These are phyloP conservation scores for Scomber japonicus DNA, from an alignment of 2,113 vertebrate genomes.

Conservation along the genomic window DNA sequence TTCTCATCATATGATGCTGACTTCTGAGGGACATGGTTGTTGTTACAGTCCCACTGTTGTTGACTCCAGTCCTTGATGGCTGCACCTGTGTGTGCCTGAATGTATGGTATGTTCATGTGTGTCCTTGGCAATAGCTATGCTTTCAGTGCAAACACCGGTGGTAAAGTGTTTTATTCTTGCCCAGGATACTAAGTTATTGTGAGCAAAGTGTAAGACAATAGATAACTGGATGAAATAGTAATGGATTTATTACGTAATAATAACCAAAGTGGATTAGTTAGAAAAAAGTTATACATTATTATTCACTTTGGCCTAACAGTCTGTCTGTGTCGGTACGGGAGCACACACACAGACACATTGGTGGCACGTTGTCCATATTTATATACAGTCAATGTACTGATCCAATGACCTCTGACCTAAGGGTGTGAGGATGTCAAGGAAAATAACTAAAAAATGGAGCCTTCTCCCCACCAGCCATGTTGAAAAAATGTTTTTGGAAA, in stretches of 20 bases:
- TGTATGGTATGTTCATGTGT: not conserved
- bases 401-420: too few species aligned
- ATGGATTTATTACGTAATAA: too few species aligned
- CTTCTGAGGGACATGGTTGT: slow-evolving; percentile 24
- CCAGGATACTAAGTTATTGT: not conserved
- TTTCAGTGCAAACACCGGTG: not conserved
- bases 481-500: too few species aligned
- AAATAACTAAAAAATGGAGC: too few species aligned
- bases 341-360: too few species aligned
- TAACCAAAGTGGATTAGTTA: slow-evolving; percentile 1
- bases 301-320: too few species aligned
- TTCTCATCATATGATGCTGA: slow-evolving; percentile 24
- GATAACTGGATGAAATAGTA: not conserved
- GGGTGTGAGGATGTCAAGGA: too few species aligned
- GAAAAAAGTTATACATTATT: too few species aligned
- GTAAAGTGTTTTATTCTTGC: not conserved
- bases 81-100: slow-evolving; percentile 1
- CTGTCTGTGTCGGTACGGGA: too few species aligned
- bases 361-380: too few species aligned
- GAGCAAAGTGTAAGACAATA: not conserved
- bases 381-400: too few species aligned
- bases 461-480: too few species aligned
- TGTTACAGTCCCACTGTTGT: slow-evolving; percentile 12
- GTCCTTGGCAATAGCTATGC: not conserved
- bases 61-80: not conserved